Evolutionary conservation across 2,113 vertebrate genomes (phyloP), one percentile per base, ranked within the genome.

Genomic region (Vireo altiloquus): DNA sequence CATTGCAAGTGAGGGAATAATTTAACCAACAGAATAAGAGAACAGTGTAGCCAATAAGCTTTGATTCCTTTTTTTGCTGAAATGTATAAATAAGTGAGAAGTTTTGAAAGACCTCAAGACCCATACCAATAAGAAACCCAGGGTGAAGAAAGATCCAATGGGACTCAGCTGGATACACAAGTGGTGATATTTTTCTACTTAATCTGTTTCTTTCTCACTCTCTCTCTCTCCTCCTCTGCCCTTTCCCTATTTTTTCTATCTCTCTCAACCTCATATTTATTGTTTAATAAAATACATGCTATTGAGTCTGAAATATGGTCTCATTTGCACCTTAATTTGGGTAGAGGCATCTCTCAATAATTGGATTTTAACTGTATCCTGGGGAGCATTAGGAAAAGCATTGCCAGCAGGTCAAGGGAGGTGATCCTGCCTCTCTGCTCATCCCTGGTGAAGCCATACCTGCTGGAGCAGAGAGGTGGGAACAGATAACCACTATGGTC

Each of bases 91-190:
- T 35, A 42, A 42, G 35, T 9, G 8, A 50, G 21, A 42, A 42
- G 7, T 50, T 59, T 50, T 15, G 20, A 50, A 37, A 25, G 10
- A 8, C 7, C 11, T 59, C 0, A 2, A 66, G 13, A 31, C 4
- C 21, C 13, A 17, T 27, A 22, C 25, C 11, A 27, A 21, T 50
- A 31, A 68, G 31, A 76, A 66, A 18, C 9, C 10, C 52, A 66
- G 7, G 9, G 6, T 66, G 31, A 86, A 35, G 7, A 76, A 35
- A 18, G 25, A 44, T 44, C 21, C 37, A 50, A 4, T 14, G 16
- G 2, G 13, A 44, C 31, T 18, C 0, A 1, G 13, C 7, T 37
- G 11, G 35, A 76, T 66, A 11, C 21, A 37, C 0, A 2, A 0
- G 0, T 22, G 13, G 31, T 40, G 24, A 14, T 57, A 44, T 37